Evolutionary conservation across 2,888 invertebrate genomes (phyloP).

Genomic region (Pardosa pseudoannulata): DNA sequence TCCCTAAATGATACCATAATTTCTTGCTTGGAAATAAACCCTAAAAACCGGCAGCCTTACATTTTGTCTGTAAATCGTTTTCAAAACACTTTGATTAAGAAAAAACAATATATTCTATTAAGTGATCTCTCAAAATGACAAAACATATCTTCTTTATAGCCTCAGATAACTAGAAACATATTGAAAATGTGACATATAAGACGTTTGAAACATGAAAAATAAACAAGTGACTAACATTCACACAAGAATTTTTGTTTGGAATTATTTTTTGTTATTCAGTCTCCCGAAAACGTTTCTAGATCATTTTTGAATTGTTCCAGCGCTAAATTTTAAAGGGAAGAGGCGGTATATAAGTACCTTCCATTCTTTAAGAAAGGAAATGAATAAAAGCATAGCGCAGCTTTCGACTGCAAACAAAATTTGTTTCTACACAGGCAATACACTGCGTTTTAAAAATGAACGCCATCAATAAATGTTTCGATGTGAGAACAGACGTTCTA

Average conservation of each 20-base stretch:
- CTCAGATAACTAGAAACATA: neutral
- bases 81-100: no score
- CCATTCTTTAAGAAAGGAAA: slow-evolving; percentile 21
- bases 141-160: neutral
- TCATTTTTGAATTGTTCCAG: neutral
- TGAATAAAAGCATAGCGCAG: slow-evolving; percentile 32
- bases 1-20: no score
- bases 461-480: slow-evolving; percentile 17
- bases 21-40: no score
- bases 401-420: slow-evolving; percentile 40
- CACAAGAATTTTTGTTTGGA: neutral
- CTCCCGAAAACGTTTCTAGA: neutral
- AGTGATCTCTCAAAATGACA: neutral
- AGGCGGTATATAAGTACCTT: neutral
- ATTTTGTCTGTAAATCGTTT: no score
- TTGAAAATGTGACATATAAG: neutral
- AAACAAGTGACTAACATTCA: neutral
- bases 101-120: neutral
- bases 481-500: slow-evolving; percentile 11
- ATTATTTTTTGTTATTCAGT: neutral
- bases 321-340: neutral
- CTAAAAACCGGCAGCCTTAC: no score
- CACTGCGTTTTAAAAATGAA: slow-evolving; percentile 57
- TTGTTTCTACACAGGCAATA: slow-evolving; percentile 47
- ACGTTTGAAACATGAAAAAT: neutral